Percentiles rank a stretch among this genome's conserved stretches.
Evolutionary conservation across 2,888 invertebrate genomes (phyloP).

Genomic region (Bruchidius siliquastri): DNA sequence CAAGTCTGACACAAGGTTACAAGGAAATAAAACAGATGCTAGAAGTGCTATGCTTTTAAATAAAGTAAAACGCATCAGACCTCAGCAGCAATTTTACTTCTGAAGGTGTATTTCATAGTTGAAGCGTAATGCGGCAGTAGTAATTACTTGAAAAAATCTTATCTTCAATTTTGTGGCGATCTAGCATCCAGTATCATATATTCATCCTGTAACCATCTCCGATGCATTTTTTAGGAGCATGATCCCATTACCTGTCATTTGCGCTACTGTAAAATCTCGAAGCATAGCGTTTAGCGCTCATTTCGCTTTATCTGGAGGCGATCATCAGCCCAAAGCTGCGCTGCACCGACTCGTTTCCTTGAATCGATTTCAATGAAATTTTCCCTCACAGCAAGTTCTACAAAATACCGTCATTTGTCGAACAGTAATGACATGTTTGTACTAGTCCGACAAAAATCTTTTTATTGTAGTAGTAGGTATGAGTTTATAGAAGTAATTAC

Average conservation of each 20-base stretch:
- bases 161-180: too few species aligned
- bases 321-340: background rate
- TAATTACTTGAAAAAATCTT: too few species aligned
- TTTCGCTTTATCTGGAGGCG: background rate
- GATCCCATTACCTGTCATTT: background rate
- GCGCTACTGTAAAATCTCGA: background rate
- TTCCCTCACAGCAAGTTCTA: background rate
- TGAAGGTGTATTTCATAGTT: too few species aligned
- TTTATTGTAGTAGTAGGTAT: background rate
- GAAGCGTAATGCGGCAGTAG: too few species aligned
- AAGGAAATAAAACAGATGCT: too few species aligned
- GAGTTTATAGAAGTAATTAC: background rate
- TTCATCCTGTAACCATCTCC: background rate
- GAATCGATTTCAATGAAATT: background rate
- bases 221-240: background rate
- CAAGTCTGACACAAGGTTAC: too few species aligned
- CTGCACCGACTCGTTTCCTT: background rate
- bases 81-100: too few species aligned
- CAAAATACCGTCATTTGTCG: background rate
- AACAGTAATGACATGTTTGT: background rate
- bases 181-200: background rate
- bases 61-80: too few species aligned
- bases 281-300: background rate
- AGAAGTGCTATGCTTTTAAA: too few species aligned
- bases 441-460: background rate